Percentiles rank a stretch among this genome's conserved stretches.
Conservation (phyloP, 1,140 invertebrate genomes). For the Elymnias hypermnestra region DNA sequence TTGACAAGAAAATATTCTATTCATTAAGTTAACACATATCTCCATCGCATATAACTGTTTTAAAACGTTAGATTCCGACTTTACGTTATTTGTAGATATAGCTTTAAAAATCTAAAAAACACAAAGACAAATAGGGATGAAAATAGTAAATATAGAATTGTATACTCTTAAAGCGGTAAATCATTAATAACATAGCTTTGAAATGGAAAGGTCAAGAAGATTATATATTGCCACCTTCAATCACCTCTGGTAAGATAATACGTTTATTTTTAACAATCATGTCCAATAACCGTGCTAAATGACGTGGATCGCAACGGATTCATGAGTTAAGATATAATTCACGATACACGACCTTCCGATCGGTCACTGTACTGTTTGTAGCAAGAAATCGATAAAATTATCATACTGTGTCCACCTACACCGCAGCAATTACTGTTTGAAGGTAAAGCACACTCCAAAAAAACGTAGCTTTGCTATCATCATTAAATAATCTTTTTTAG, state of each 20-base stretch:
- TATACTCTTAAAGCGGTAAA: too few species aligned
- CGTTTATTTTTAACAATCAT: constrained; percentile 1
- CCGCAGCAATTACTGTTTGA: background rate
- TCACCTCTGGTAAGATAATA: background rate
- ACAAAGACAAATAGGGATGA: too few species aligned
- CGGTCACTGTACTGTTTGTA: constrained; percentile 4
- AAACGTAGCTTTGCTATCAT: too few species aligned
- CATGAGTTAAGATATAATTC: background rate
- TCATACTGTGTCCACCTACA: background rate
- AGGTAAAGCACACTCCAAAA: too few species aligned
- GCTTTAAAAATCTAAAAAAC: too few species aligned
- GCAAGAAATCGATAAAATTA: constrained; percentile 5
- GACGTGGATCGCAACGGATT: background rate
- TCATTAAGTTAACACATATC: too few species aligned
- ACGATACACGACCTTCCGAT: constrained; percentile 4
- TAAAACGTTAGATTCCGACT: too few species aligned
- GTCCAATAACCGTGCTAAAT: constrained; percentile 5
- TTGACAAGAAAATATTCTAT: too few species aligned
- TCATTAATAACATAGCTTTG: background rate
- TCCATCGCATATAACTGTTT: too few species aligned
- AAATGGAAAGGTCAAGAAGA: background rate
- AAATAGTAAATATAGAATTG: too few species aligned
- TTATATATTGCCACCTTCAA: background rate
- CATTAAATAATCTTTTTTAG: too few species aligned
- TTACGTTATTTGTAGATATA: too few species aligned